Conservation (phyloP, 1,140 invertebrate species). For the Vollenhovia emeryi region DNA sequence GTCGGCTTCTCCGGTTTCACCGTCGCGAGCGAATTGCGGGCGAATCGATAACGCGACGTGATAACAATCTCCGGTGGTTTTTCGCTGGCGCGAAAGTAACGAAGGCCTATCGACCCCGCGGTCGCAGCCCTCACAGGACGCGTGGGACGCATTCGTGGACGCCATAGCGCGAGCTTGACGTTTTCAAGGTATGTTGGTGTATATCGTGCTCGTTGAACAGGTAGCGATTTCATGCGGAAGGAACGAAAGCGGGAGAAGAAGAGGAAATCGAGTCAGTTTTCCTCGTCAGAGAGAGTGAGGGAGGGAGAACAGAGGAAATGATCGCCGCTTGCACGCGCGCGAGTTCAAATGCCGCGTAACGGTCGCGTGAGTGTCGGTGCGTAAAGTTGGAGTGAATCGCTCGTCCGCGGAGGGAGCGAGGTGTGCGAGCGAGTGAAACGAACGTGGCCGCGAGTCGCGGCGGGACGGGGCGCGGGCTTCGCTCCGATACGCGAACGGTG, state of each 20-base stretch:
- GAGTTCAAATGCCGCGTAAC: conserved; percentile 18
- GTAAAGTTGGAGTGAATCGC: not conserved
- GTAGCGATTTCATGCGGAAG: not conserved
- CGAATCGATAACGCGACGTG: conserved; percentile 42
- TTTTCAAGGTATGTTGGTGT: conserved; percentile 49
- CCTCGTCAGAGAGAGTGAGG: too few species aligned
- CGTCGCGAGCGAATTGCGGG: not conserved
- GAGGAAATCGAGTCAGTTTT: too few species aligned
- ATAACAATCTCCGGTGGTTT: too few species aligned
- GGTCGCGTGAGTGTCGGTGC: not conserved
- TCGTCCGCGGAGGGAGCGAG: not conserved
- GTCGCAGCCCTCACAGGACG: not conserved
- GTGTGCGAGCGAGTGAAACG: not conserved
- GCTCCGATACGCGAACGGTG: not conserved
- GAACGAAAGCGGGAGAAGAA: not conserved
- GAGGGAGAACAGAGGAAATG: not conserved
- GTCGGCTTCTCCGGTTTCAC: not conserved
- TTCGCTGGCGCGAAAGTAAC: too few species aligned
- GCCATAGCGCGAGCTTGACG: conserved; percentile 63
- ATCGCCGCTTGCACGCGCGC: not conserved
- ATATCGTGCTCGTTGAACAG: not conserved
- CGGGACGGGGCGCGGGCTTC: not conserved
- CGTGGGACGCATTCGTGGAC: conserved; percentile 52
- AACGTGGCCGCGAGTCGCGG: not conserved
- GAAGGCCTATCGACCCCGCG: too few species aligned